Conservation (phyloP, 2,888 invertebrate genomes). For the Cabera pusaria region DNA sequence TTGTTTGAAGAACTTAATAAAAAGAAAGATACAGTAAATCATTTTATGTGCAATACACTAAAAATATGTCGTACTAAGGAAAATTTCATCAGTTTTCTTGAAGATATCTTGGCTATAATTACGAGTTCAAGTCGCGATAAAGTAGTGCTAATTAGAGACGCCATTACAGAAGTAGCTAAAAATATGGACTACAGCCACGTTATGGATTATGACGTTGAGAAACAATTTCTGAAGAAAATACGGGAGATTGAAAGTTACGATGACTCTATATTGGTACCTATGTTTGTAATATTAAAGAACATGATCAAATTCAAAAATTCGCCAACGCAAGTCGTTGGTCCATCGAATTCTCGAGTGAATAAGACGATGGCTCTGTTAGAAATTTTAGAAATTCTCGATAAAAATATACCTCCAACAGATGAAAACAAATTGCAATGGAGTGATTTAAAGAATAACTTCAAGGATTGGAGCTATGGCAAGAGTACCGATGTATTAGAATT, state of each 20-base stretch:
- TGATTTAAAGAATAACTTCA: conserved; percentile 31
- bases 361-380: conserved; percentile 45
- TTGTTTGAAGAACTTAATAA: conserved; percentile 41
- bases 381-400: conserved; percentile 39
- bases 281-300: conserved; percentile 35
- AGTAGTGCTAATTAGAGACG: conserved; percentile 38
- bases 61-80: conserved; percentile 41
- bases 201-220: conserved; percentile 27
- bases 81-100: conserved; percentile 39
- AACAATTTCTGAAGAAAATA: conserved; percentile 23
- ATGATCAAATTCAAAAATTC: conserved; percentile 37
- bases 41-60: conserved; percentile 45
- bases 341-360: conserved; percentile 24
- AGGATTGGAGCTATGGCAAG: conserved; percentile 33
- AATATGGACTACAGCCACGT: conserved; percentile 28
- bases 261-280: conserved; percentile 11
- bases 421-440: conserved; percentile 35
- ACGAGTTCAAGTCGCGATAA: conserved; percentile 35
- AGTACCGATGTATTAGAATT: conserved; percentile 32
- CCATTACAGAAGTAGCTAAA: conserved; percentile 45
- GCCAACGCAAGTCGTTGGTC: conserved; percentile 29
- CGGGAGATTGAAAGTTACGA: conserved; percentile 22
- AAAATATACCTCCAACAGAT: conserved; percentile 32
- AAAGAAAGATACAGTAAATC: conserved; percentile 36
- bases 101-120: conserved; percentile 34